These are phyloP conservation scores for Ictalurus furcatus DNA, from an alignment of 2,113 vertebrate genomes.

Conservation along the genomic window DNA sequence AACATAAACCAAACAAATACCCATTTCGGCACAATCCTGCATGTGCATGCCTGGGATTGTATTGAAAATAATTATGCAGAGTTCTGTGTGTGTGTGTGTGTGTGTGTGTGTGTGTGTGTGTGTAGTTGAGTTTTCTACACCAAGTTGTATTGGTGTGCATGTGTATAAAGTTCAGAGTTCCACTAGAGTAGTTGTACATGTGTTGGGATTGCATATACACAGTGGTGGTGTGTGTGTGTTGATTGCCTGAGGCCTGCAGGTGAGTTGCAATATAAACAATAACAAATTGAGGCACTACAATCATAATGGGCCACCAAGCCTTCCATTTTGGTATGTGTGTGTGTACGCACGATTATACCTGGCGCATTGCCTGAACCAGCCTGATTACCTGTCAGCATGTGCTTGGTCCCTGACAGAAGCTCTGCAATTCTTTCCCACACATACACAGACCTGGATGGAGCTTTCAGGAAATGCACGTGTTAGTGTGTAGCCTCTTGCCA, in stretches of 20 bases:
- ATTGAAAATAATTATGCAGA: constrained; percentile 8
- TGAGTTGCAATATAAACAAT: constrained; percentile 56
- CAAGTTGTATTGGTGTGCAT: background rate
- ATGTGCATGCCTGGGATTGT: background rate
- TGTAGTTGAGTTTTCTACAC: background rate
- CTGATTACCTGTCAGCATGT: constrained; percentile 77
- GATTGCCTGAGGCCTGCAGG: constrained; percentile 48
- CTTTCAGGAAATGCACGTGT: constrained; percentile 30
- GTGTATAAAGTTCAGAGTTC: constrained; percentile 1
- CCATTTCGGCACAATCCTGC: background rate
- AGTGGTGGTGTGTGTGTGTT: constrained; percentile 37
- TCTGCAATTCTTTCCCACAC: constrained; percentile 37
- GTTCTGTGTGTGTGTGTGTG: too few species aligned
- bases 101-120: background rate
- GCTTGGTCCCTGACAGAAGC: constrained; percentile 61
- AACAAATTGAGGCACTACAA: constrained; percentile 60
- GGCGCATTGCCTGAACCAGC: constrained; percentile 63
- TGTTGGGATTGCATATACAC: constrained; percentile 30
- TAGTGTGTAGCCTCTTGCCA: constrained; percentile 27
- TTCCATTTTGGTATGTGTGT: constrained; percentile 56
- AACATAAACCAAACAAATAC: constrained; percentile 6
- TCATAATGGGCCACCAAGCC: constrained; percentile 57
- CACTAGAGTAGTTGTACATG: background rate
- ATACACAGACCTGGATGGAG: constrained; percentile 44
- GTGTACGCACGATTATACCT: constrained; percentile 63